These are phyloP conservation scores for Aphrophora alni DNA, from an alignment of 2,888 invertebrate genomes.

Conservation along the genomic window DNA sequence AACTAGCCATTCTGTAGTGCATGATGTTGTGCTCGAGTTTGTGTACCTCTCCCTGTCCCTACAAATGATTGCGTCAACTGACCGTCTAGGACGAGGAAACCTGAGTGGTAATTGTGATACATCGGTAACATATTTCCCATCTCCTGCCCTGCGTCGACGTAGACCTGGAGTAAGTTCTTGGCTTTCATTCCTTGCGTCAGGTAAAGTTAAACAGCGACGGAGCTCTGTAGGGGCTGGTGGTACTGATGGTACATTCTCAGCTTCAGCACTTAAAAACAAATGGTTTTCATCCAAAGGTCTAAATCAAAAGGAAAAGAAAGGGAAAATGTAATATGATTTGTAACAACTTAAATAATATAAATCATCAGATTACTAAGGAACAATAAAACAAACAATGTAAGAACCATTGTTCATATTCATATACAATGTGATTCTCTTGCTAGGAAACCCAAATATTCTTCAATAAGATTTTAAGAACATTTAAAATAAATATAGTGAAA, in stretches of 20 bases:
- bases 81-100: constrained; percentile 49
- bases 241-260: not conserved
- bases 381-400: no score
- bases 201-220: constrained; percentile 58
- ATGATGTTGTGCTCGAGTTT: not conserved
- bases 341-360: no score
- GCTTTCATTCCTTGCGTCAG: constrained; percentile 53
- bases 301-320: not conserved
- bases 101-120: constrained; percentile 71
- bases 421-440: no score
- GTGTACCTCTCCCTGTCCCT: constrained; percentile 38
- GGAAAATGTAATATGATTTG: no score
- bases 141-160: constrained; percentile 74
- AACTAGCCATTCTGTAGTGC: constrained; percentile 13
- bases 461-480: no score
- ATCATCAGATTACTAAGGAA: no score
- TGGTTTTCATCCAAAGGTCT: not conserved
- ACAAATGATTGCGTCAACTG: constrained; percentile 26
- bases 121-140: constrained; percentile 86
- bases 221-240: constrained; percentile 46
- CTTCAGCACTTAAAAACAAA: constrained; percentile 23
- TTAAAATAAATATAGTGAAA: no score
- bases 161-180: constrained; percentile 67
- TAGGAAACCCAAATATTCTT: no score
- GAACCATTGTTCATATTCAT: no score